Evolutionary conservation across 35 echinoderm and acorn worm genomes (phyloP), one percentile per base, ranked within the genome.

Genomic region (Holothuria glaberrima): DNA sequence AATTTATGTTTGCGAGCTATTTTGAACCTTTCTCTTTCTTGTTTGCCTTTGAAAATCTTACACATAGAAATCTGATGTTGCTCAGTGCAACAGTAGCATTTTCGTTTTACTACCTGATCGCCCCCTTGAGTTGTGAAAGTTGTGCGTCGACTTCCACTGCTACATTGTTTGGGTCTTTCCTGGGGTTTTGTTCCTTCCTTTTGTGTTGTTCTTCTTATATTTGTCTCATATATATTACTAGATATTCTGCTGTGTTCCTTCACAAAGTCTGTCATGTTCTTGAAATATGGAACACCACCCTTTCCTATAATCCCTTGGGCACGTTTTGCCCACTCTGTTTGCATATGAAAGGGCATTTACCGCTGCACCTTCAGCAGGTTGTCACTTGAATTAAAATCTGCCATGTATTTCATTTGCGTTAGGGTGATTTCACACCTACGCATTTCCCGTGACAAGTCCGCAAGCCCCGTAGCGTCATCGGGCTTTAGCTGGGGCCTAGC

Each of bases 231-330:
- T 1, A 88, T 44, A 71, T 89, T 93, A 68, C 69, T 93, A 31
- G 52, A 86, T 27, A 82, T 56, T 58, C 65, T 45, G 9, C 22
- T 57, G 12, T 56, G 46, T 29, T 93, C 91, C 64, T 89, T 86
- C 65, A 93, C 32, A n/a, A n/a, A 57, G 89, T 79, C 57, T 2
- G 91, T 88, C 71, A 93, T 92, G 38, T 86, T 59, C 21, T 46
- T 30, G 27, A 91, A 91, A 61, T 92, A 62, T 24, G 83, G 83
- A 21, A 67, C 75, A 80, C 89, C 64, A n/a, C 29, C n/a, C n/a
- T n/a, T n/a, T 89, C n/a, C 73, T 61, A 93, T 93, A n/a, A 65
- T 59, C n/a, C 46, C 54, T 26, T 93, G 86, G 33, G 85, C 91
- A 34, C 45, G 31, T 29, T 62, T 93, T 12, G 91, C 91, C 91